Evolutionary conservation across 2,113 vertebrate species (phyloP), one percentile per base, ranked within the genome.

Genomic region (Mustela nigripes): DNA sequence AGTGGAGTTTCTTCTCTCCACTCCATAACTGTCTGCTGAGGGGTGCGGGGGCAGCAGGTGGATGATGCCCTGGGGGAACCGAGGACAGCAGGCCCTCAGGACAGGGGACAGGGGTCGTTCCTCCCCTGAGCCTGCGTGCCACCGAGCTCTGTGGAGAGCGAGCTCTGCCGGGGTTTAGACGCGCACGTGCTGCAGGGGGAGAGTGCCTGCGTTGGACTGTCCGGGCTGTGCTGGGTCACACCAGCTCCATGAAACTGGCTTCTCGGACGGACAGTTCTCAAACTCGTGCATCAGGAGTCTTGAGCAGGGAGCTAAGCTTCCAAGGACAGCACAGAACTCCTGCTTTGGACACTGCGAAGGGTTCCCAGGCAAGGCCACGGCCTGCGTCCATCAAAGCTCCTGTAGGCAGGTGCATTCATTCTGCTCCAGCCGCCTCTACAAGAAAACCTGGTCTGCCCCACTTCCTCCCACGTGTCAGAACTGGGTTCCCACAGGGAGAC

Each of bases 191-290:
- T 4, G 16, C 7, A 28, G 26, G 67, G 42, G 33, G 63, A 81
- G 21, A 15, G 33, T 0, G 2, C 56, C 4, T 28, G 50, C 7
- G 36, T 6, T 15, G 3, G 1, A 0, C 10, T 1, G 3, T 63
- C n/a, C 5, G 28, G 24, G 24, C 42, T 6, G 21, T 2, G 11
- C 16, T 26, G 63, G n/a, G 33, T 11, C 18, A 58, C 33, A 50
- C 50, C n/a, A 0, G 19, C 53, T 0, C 62, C 69, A 45, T 26
- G 71, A 39, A 31, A 12, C 16, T 7, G 26, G 15, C 12, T 33
- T 26, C 18, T 39, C n/a, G n/a, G 33, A 33, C 4, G 6, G 39
- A 31, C 16, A 33, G 1, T 24, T 83, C 45, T 80, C 42, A n/a
- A 28, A 24, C 39, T 31, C 1, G 2, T 11, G 26, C 8, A 1